These are phyloP conservation scores for Therioaphis trifolii DNA, from an alignment of 2,888 invertebrate species.

Conservation along the genomic window DNA sequence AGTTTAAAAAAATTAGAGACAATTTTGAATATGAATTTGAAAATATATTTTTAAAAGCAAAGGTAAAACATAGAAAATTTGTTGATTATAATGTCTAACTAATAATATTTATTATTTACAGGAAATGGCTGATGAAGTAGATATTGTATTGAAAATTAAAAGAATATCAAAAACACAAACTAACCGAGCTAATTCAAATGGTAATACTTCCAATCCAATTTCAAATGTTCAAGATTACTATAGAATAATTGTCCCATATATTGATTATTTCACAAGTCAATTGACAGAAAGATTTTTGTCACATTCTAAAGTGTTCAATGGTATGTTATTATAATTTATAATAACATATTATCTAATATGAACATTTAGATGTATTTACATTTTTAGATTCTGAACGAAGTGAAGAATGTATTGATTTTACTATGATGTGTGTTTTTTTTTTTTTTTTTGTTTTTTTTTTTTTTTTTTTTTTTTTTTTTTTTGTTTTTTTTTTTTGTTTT, in stretches of 20 bases:
- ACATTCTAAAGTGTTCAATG: conserved; percentile 13
- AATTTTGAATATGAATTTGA: too few relatives aligned
- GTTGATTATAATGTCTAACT: too few relatives aligned
- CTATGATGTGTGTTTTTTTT: too few relatives aligned
- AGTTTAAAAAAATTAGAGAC: too few relatives aligned
- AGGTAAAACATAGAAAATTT: too few relatives aligned
- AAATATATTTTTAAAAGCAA: too few relatives aligned
- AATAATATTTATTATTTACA: not conserved
- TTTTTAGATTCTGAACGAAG: too few relatives aligned
- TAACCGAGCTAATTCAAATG: conserved; percentile 12
- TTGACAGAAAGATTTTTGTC: conserved; percentile 24
- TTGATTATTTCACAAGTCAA: conserved; percentile 26
- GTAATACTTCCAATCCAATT: not conserved
- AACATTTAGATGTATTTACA: too few relatives aligned
- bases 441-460: too few relatives aligned
- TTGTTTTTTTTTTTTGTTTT: too few relatives aligned
- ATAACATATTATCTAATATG: not conserved
- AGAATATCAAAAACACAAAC: not conserved
- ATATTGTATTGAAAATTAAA: conserved; percentile 1
- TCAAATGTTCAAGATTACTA: conserved; percentile 4
- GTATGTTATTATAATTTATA: not conserved
- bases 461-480: too few relatives aligned
- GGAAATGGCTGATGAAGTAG: not conserved
- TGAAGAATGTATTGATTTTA: too few relatives aligned
- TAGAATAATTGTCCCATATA: conserved; percentile 25